A percentile compares a stretch with the other conserved stretches of the same genome.
phyloP scores from a whole-genome alignment of 1,140 invertebrate genomes.

The Trichogramma pretiosum region DNA sequence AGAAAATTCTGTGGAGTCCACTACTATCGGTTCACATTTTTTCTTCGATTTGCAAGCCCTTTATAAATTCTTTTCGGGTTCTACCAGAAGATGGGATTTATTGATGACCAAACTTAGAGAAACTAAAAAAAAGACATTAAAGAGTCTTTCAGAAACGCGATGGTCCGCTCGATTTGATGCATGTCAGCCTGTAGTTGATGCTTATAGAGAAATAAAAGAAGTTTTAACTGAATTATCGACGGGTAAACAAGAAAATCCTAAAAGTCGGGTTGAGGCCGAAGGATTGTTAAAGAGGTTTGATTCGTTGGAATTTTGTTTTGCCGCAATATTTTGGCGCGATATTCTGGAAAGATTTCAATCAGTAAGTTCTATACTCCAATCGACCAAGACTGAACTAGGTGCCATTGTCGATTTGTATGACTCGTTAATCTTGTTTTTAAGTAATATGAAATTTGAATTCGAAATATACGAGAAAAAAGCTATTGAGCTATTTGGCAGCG shows the following conservation, averaged over 20 bases:
- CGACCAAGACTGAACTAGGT: background rate
- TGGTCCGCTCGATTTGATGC: conserved; percentile 17
- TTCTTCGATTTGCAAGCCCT: background rate
- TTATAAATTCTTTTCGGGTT: conserved; percentile 1
- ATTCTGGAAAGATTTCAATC: background rate
- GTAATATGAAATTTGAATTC: background rate
- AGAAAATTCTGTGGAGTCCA: conserved; percentile 10
- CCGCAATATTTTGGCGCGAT: background rate
- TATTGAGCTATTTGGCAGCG: background rate
- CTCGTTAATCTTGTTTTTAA: background rate
- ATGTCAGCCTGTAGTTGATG: conserved; percentile 4
- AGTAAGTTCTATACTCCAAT: background rate
- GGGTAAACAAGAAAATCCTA: no score
- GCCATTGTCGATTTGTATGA: background rate
- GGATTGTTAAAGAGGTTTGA: background rate
- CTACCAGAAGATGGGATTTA: background rate
- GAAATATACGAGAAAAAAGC: background rate
- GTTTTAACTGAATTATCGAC: conserved; percentile 7
- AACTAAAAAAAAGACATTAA: conserved; percentile 2
- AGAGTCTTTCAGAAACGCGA: conserved; percentile 12
- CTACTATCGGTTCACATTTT: background rate
- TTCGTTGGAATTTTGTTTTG: background rate
- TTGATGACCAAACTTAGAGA: no score
- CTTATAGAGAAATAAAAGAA: conserved; percentile 5
- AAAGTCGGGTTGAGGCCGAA: conserved; percentile 2